phyloP scores from a whole-genome alignment of 2,113 vertebrate species.

The Empidonax traillii region DNA sequence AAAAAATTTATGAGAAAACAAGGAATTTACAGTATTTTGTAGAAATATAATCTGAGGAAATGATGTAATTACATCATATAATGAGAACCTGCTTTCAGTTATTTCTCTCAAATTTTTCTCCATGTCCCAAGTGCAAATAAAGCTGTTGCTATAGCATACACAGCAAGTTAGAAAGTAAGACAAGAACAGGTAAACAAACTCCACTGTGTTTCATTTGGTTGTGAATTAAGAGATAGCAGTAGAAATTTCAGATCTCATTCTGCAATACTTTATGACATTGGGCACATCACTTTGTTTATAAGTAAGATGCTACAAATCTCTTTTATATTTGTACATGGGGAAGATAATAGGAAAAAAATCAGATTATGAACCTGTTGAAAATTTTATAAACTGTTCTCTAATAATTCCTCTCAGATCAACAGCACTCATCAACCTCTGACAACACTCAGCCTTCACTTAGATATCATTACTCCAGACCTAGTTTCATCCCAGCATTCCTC shows the following conservation, averaged over 20 bases:
- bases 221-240: not conserved
- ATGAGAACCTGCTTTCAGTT: slow-evolving; percentile 1
- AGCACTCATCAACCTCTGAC: not conserved
- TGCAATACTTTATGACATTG: not conserved
- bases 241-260: not conserved
- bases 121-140: not conserved
- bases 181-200: not conserved
- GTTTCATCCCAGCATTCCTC: not conserved
- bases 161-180: not conserved
- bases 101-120: not conserved
- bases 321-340: not conserved
- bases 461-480: not conserved
- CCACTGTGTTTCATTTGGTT: not conserved
- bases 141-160: not conserved
- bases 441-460: not conserved
- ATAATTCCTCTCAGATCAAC: not conserved
- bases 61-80: not conserved
- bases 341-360: not conserved
- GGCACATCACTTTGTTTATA: not conserved
- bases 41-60: slow-evolving; percentile 15
- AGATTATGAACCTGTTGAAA: not conserved
- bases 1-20: not conserved
- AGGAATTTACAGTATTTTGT: slow-evolving; percentile 14
- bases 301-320: not conserved
- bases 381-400: not conserved